Base-by-base conservation (phyloP, 2,888 invertebrate genomes). In the Steinernema carpocapsae region DNA sequence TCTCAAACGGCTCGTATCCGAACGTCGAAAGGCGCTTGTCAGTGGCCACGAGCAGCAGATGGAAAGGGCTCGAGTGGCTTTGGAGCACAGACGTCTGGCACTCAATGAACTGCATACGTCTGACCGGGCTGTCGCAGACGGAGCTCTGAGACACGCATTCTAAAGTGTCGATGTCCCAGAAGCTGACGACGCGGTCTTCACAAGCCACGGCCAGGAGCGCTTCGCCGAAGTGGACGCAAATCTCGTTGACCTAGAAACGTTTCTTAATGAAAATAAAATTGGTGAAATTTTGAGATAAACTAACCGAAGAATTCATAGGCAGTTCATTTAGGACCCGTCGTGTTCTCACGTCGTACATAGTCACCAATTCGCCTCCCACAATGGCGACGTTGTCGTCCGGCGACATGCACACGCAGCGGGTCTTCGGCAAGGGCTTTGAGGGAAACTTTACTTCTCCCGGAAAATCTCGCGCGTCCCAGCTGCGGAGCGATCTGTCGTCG, bases 151-250 rank as follows among this genome's bases (percentile, higher is more conserved):
- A 64, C 7, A 64, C 64, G 32, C 64, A 64, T 29, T 64, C 64
- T 17, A 64, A 26, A 6, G 64, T 64, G 64, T 64, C 64, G 29
- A 64, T 32, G 37, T 64, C 64, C 64, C 64, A 64, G 26, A 64
- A 64, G 64, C 64, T 64, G 64, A 64, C 64, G 26, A 64, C 37
- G 10, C 64, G 24, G 64, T 64, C 64, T 37, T 64, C 64, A 32
- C 32, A 29, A 17, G 29, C 64, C 2, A 64, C 32, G 29, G 64
- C 64, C 64, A 64, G 32, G 7, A 64, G 64, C 37, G 64, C 64
- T 64, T 64, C 64, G 10, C 64, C 64, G 26, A 29, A 29, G 32
- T 64, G 64, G 19, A 64, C 64, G 37, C 64, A 64, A 17, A 64
- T 64, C 29, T 64, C 64, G 6, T 29, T 26, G 12, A 64, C 32